Evolutionary conservation across 2,113 vertebrate genomes (phyloP), one percentile per base, ranked within the genome.

Genomic region (Monopterus albus): DNA sequence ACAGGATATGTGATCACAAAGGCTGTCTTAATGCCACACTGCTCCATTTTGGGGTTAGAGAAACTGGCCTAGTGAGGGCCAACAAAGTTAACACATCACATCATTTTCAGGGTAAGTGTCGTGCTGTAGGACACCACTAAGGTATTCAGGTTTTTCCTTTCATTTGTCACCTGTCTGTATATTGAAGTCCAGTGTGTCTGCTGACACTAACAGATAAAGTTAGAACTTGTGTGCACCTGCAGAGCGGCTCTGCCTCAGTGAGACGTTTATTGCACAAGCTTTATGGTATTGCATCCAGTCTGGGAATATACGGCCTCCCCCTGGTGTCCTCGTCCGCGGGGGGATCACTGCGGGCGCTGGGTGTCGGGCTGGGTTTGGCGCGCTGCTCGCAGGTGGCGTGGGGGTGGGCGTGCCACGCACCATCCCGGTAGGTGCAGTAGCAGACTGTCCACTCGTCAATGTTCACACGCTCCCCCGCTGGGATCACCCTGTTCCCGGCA

Each of bases 381-480:
- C 42, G 87, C 49, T 46, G 26, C 51, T 78, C 72, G 11, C 93
- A 88, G 13, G 40, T 64, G 4, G 79, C 91, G 29, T 94, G 85
- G 47, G 89, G 84, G 39, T 83, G 88, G 12, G 83, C 92, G 85
- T 92, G 88, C 92, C 92, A 91, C 3, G 91, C 93, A 47, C 92
- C 87, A 2, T 91, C 84, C 17, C 81, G 81, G 78, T 70, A 85
- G 5, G 78, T 93, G 73, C 95, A 95, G 91, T 88, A 94, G 46
- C 89, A 86, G 5, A 93, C 91, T 0, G 83, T 92, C 45, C n/a
- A 56, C 38, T 83, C 77, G 25, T 91, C 91, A 7, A 93, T 78
- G 78, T 91, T 59, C 36, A 94, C 90, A 0, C 90, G 91, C 57
- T 91, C 90, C 5, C 93, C 93, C 0, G 90, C 93, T 6, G 91